Evolutionary conservation across 2,888 invertebrate genomes (phyloP).

Genomic region (Caenorhabditis sp.): DNA sequence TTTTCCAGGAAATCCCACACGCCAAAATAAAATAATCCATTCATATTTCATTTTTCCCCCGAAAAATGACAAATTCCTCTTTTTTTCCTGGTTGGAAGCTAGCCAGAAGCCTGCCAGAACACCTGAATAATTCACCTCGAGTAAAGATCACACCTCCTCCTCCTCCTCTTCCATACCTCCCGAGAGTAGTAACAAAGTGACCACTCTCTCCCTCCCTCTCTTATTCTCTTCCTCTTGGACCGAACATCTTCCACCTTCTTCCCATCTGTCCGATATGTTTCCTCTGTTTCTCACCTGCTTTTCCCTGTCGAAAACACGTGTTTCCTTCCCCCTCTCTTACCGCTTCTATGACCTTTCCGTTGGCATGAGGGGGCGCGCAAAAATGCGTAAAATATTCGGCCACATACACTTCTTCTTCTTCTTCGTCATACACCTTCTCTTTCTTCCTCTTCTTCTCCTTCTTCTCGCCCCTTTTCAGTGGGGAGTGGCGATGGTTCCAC

Average conservation of each 20-base stretch:
- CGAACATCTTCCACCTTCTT: background rate
- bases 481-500: conserved; percentile 52
- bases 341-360: conserved; percentile 10
- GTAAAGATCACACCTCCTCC: background rate
- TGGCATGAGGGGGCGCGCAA: conserved; percentile 16
- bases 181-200: background rate
- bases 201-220: background rate
- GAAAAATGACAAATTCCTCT: too few relatives aligned
- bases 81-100: too few relatives aligned
- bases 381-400: conserved; percentile 52
- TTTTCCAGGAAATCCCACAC: too few relatives aligned
- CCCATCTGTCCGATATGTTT: conserved; percentile 3
- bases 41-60: too few relatives aligned
- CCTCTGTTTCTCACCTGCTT: conserved; percentile 3
- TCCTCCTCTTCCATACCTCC: background rate
- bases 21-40: too few relatives aligned
- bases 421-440: conserved; percentile 15
- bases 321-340: conserved; percentile 15
- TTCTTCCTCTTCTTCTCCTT: background rate
- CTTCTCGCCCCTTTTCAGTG: conserved; percentile 18
- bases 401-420: too few relatives aligned
- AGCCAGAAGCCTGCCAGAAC: too few relatives aligned
- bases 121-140: background rate
- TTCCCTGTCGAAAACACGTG: conserved; percentile 20
- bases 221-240: conserved; percentile 10